Base-by-base conservation (phyloP, 2,888 invertebrate genomes). In the Gnatocerus cornutus region DNA sequence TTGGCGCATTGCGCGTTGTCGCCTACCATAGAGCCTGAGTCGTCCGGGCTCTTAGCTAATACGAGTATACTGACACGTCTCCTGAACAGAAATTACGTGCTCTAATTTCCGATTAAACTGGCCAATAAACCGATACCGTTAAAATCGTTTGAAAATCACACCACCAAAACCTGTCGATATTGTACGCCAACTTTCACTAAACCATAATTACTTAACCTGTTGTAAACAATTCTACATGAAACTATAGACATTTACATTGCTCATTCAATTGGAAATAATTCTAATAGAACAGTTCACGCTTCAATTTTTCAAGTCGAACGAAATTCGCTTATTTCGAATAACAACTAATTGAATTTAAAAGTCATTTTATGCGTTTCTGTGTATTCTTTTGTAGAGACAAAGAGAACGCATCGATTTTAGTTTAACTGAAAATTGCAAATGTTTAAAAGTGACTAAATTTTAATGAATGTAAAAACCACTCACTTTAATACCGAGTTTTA, bases 1-100 rank as follows among this genome's bases (percentile, higher is more conserved):
- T 71, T 74, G 75, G 74, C 76, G 73, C 73, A 74, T 69, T 74
- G 71, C 73, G 68, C 58, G 68, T 69, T 72, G 65, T 70, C 68
- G 41, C 58, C 43, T 63, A 41, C 53, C 55, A 52, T 50, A 59
- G 37, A 58, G 59, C 39, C 48, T 50, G 39, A 45, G 37, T 43
- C 33, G 52, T 59, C 39, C 48, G 39, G 13, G 53, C 30, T 61
- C 52, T 37, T 29, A 48, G 50, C 30, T 63, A 37, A 69, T 62
- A n/a, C n/a, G n/a, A n/a, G n/a, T n/a, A 64, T 48, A 62, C 48
- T 41, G 37, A 63, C 64, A 64, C 55, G 71, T 64, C 59, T 64
- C 41, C n/a, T 48, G 53, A 67, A 59, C 67, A 62, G 41, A 61
- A 21, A 66, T 69, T 69, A 71, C 68, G 56, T 69, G 69, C 69